phyloP scores from a whole-genome alignment of 2,797 vertebrate species.

The Pangasius macronema region DNA sequence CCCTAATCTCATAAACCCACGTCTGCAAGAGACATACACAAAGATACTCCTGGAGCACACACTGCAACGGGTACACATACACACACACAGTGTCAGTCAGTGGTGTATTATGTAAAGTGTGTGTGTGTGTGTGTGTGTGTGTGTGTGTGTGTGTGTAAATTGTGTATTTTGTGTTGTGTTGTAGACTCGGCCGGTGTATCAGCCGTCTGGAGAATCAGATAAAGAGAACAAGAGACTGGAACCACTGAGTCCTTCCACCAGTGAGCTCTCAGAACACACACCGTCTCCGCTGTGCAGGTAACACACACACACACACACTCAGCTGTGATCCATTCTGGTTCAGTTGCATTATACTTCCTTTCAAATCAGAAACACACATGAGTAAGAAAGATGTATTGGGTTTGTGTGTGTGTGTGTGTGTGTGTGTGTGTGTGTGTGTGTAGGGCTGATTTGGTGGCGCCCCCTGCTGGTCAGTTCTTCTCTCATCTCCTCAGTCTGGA shows the following conservation, averaged over 20 bases:
- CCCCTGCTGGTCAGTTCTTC: conserved; percentile 73
- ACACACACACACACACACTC: background rate
- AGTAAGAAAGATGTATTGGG: background rate
- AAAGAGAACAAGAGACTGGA: conserved; percentile 95
- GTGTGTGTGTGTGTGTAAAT: conserved; percentile 14
- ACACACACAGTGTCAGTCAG: background rate
- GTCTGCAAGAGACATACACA: conserved; percentile 86
- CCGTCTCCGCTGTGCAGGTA: conserved; percentile 72
- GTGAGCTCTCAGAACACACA: conserved; percentile 84
- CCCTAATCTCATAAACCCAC: conserved; percentile 73
- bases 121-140: conserved; percentile 10
- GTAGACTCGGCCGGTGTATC: conserved; percentile 83
- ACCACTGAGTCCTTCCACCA: conserved; percentile 88
- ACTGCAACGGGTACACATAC: conserved; percentile 64
- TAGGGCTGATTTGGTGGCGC: conserved; percentile 63
- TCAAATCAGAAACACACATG: background rate
- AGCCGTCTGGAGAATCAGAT: conserved; percentile 97
- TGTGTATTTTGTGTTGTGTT: conserved; percentile 9
- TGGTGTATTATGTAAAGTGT: background rate
- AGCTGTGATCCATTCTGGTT: background rate
- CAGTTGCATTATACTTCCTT: background rate
- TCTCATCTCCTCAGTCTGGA: conserved; percentile 83
- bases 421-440: conserved; percentile 7
- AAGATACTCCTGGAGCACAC: conserved; percentile 82
- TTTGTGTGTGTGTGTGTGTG: background rate